Percentiles rank a stretch among this genome's conserved stretches.
These are phyloP conservation scores for Rhodinocichla rosea DNA, from an alignment of 2,113 vertebrate species.

Conservation along the genomic window DNA sequence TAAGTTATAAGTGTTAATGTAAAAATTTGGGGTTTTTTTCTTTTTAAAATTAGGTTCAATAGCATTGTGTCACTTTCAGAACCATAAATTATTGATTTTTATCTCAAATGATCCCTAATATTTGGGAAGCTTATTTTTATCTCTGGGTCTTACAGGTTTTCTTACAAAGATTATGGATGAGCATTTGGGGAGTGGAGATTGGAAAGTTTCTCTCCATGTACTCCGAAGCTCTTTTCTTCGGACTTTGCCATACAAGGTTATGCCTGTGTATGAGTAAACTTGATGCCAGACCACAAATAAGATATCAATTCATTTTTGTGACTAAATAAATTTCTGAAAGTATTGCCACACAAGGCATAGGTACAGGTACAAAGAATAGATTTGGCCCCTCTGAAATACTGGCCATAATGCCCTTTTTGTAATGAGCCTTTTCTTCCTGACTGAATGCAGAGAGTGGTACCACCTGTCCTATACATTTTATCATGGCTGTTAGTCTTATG, in stretches of 20 bases:
- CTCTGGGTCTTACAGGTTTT: not conserved
- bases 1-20: not conserved
- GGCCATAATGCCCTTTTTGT: not conserved
- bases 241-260: not conserved
- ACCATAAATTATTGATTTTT: not conserved
- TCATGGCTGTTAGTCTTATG: not conserved
- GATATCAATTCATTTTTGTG: not conserved
- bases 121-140: not conserved
- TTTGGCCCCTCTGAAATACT: not conserved
- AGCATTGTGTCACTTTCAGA: not conserved
- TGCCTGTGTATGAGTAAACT: accelerated
- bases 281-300: not conserved
- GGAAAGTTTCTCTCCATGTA: not conserved
- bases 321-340: not conserved
- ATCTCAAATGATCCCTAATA: not conserved
- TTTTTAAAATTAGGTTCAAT: not conserved
- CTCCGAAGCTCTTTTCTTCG: not conserved
- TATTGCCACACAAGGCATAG: not conserved
- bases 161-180: not conserved
- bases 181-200: not conserved
- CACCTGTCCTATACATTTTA: not conserved
- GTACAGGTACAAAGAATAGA: not conserved
- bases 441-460: not conserved
- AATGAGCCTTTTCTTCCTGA: not conserved
- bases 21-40: not conserved